Conservation (phyloP, 2,797 vertebrate species). For the Cuniculus paca region DNA sequence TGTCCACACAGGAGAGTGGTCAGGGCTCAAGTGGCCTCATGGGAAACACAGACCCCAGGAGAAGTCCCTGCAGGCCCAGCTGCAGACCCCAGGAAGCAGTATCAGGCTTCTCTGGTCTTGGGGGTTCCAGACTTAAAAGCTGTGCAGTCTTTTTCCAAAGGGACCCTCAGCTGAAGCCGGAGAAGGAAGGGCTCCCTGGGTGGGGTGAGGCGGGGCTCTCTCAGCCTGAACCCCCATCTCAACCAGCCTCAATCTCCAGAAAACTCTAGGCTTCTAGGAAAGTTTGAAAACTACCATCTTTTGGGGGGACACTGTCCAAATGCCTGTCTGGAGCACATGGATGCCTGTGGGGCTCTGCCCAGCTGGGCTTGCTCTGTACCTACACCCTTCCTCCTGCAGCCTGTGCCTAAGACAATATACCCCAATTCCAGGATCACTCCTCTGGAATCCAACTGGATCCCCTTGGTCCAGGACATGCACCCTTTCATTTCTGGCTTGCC, state of each 20-base stretch:
- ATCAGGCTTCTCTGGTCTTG: background rate
- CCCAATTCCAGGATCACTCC: background rate
- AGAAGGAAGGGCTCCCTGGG: background rate
- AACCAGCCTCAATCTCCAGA: rapidly evolving
- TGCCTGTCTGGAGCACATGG: background rate
- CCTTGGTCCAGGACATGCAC: background rate
- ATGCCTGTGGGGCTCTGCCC: background rate
- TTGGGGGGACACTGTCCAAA: background rate
- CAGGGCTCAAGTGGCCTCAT: rapidly evolving
- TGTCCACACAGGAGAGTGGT: rapidly evolving
- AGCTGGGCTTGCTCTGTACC: background rate
- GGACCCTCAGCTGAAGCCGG: background rate
- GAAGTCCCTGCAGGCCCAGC: background rate
- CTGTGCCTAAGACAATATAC: background rate
- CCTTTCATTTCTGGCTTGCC: background rate
- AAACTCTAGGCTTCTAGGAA: background rate
- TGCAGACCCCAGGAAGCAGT: rapidly evolving
- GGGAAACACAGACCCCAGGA: background rate
- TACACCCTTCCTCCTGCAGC: background rate
- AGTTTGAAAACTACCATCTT: background rate
- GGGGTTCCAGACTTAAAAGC: background rate
- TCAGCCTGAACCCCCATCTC: rapidly evolving
- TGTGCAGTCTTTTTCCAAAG: too few species aligned
- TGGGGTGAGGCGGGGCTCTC: background rate
- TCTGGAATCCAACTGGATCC: background rate